These are phyloP conservation scores for Chromoteleia sp. DNA, from an alignment of 2,888 invertebrate genomes.

Conservation along the genomic window DNA sequence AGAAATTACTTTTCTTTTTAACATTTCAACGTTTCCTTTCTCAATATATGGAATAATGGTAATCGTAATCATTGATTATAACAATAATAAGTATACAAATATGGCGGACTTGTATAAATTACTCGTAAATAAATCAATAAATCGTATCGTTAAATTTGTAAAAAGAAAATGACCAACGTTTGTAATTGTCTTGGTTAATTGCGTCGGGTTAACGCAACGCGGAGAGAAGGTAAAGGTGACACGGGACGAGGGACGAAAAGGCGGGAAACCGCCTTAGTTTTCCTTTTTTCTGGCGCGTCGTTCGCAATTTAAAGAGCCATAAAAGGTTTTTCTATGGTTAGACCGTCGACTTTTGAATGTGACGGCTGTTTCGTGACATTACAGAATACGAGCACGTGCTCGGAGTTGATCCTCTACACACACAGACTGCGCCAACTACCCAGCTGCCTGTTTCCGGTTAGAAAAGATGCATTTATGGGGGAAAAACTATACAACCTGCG, in stretches of 20 bases:
- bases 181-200: no score
- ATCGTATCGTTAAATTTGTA: no score
- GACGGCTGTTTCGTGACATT: conserved; percentile 61
- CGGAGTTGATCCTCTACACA: conserved; percentile 60
- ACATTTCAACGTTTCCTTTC: no score
- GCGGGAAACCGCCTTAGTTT: no score
- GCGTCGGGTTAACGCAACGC: no score
- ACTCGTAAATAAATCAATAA: no score
- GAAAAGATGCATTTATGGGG: conserved; percentile 65
- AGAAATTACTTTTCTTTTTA: no score
- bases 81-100: no score
- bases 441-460: conserved; percentile 68
- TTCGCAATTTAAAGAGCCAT: conserved; percentile 49
- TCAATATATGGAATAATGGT: no score
- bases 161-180: no score
- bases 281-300: conserved; percentile 29
- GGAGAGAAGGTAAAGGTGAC: neutral
- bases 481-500: conserved; percentile 66
- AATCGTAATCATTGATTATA: no score
- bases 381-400: conserved; percentile 68
- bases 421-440: conserved; percentile 52
- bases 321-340: conserved; percentile 47
- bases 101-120: no score
- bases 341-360: conserved; percentile 56
- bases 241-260: conserved; percentile 2